Evolutionary conservation across 2,797 vertebrate species (phyloP).

Genomic region (Fistularia tabacaria): DNA sequence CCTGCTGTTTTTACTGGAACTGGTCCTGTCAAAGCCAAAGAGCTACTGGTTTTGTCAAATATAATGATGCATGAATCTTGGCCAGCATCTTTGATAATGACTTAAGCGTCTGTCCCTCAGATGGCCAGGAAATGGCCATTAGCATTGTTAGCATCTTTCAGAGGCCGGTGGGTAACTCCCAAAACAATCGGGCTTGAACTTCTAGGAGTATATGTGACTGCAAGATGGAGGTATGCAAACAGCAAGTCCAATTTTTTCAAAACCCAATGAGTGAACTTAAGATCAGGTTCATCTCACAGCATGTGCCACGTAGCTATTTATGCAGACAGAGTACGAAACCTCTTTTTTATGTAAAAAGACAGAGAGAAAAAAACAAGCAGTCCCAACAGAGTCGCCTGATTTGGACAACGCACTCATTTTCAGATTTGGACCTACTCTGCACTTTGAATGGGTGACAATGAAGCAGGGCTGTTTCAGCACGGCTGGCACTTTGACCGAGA

Average conservation of each 20-base stretch:
- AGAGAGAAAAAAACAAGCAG: no score
- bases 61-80: constrained; percentile 4
- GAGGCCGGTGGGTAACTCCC: constrained; percentile 1
- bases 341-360: no score
- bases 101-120: constrained; percentile 23
- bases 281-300: no score
- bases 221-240: not conserved
- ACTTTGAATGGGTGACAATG: constrained; percentile 63
- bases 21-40: not conserved
- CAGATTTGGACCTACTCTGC: constrained; percentile 60
- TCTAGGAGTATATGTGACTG: not conserved
- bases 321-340: constrained; percentile 2
- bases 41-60: not conserved
- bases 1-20: not conserved
- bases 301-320: not conserved
- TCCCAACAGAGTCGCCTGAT: constrained; percentile 8
- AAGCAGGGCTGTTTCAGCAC: constrained; percentile 60
- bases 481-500: constrained; percentile 55
- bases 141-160: constrained; percentile 24
- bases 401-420: constrained; percentile 48
- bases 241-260: not conserved
- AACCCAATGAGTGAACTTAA: no score
- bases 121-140: constrained; percentile 24
- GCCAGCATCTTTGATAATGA: not conserved
- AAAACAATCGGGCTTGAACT: constrained; percentile 11